A percentile compares a stretch with the other conserved stretches of the same genome.
Conservation (phyloP, 2,797 vertebrate species). For the Ciconia nigra region DNA sequence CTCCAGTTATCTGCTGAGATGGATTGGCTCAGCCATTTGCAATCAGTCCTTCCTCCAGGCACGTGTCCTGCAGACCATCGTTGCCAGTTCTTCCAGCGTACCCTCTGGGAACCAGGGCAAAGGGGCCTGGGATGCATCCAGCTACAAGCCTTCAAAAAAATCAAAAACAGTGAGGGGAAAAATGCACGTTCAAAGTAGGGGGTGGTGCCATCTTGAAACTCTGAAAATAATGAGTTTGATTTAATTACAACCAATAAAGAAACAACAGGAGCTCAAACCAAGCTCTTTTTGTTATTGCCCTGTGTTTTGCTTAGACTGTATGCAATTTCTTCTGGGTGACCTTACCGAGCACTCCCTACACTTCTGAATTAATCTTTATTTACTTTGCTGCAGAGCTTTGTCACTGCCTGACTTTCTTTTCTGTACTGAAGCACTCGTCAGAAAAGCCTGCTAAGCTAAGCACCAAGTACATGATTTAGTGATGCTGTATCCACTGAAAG, state of each 20-base stretch:
- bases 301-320: background rate
- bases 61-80: rapidly evolving
- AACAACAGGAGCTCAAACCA: background rate
- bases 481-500: background rate
- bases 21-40: background rate
- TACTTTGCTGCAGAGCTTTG: conserved; percentile 28
- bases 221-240: background rate
- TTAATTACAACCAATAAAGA: background rate
- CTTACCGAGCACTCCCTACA: background rate
- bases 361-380: conserved; percentile 49
- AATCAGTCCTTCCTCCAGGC: background rate
- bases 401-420: background rate
- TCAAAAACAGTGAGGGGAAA: background rate
- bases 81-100: background rate
- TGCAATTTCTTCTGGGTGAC: conserved; percentile 2
- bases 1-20: background rate
- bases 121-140: background rate
- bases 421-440: background rate
- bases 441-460: conserved; percentile 18
- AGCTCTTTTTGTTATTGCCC: background rate
- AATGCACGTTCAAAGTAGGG: background rate
- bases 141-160: background rate
- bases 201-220: background rate
- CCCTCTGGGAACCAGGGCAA: background rate
- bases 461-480: background rate